Percentiles rank a stretch among this genome's conserved stretches.
These are phyloP conservation scores for Hirundo rustica DNA, from an alignment of 2,797 vertebrate species.

Conservation along the genomic window DNA sequence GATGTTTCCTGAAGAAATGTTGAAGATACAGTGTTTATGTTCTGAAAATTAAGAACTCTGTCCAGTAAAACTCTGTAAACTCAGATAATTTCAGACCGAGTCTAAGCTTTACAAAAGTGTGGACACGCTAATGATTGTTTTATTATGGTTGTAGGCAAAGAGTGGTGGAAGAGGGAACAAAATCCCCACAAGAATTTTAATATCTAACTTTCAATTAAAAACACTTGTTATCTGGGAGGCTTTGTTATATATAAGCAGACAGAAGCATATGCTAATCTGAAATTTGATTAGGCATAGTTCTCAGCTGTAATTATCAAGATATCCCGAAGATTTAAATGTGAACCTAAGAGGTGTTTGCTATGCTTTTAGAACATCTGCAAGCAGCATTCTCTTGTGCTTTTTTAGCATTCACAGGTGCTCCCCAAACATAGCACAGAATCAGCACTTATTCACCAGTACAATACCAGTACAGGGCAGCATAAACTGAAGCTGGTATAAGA, in stretches of 20 bases:
- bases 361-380: not conserved
- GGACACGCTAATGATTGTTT: not conserved
- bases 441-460: not conserved
- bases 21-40: not conserved
- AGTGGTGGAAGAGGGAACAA: not conserved
- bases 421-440: rapidly evolving
- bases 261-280: not conserved
- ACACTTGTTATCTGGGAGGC: not conserved
- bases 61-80: not conserved
- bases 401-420: not conserved
- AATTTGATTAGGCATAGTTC: not conserved
- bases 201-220: not conserved
- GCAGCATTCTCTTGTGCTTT: not conserved
- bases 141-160: not conserved
- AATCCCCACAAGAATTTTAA: not conserved
- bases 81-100: not conserved
- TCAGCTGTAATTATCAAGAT: not conserved
- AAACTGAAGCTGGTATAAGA: not conserved
- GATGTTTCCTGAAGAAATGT: not conserved
- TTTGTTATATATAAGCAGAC: not conserved
- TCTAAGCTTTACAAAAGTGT: not conserved
- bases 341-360: not conserved
- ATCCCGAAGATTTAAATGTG: not conserved
- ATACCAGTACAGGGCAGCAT: not conserved
- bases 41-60: not conserved